These are phyloP conservation scores for Mionectes olivaceus DNA, from an alignment of 2,797 vertebrate genomes.

Conservation along the genomic window DNA sequence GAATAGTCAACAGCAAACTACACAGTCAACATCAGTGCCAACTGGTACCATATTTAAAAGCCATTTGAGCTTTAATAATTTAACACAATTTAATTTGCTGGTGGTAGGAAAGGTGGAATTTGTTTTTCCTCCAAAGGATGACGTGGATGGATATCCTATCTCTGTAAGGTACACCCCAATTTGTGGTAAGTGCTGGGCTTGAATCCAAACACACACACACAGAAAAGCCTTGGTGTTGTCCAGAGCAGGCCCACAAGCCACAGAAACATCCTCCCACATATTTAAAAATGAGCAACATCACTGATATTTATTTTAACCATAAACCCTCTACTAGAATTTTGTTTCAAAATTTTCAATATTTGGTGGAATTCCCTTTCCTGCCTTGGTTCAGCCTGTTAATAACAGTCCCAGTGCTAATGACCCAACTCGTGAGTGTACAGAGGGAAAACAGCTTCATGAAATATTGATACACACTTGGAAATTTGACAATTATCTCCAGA, in stretches of 20 bases:
- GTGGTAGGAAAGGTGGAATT: conserved; percentile 1
- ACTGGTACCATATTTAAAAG: not conserved
- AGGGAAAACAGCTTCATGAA: conserved; percentile 56
- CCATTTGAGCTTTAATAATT: conserved; percentile 29
- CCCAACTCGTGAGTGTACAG: not conserved
- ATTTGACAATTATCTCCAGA: conserved; percentile 57
- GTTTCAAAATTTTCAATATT: not conserved
- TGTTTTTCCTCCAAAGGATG: not conserved
- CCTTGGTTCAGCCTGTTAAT: not conserved
- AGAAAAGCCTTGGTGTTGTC: not conserved
- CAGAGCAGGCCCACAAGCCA: not conserved
- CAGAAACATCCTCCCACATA: not conserved
- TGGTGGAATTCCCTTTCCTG: not conserved
- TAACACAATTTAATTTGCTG: conserved; percentile 5
- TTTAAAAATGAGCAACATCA: not conserved
- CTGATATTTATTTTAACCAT: not conserved
- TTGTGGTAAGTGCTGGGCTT: not conserved
- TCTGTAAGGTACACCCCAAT: not conserved
- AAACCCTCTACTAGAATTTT: not conserved
- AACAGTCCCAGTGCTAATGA: conserved; percentile 21
- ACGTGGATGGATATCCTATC: conserved; percentile 5
- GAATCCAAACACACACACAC: not conserved
- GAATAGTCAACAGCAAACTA: not conserved
- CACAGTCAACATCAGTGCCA: not conserved
- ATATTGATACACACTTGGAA: conserved; percentile 53